Conservation (phyloP, 2,113 vertebrate genomes). For the Zosterops hypoxanthus region DNA sequence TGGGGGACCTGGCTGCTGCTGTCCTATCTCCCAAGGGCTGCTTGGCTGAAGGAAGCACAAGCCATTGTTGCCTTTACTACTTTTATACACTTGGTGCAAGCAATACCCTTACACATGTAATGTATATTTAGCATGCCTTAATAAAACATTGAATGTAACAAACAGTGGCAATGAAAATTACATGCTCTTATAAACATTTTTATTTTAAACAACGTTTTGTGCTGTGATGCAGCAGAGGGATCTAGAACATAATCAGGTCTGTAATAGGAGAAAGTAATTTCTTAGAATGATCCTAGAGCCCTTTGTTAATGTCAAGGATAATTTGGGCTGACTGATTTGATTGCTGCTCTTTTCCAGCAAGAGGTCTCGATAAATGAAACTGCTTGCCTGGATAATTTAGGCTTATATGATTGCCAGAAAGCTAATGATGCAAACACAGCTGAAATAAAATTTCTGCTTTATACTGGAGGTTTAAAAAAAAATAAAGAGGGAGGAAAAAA, state of each 20-base stretch:
- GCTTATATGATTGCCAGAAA: slow-evolving; percentile 63
- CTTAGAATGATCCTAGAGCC: slow-evolving; percentile 55
- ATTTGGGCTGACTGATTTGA: slow-evolving; percentile 71
- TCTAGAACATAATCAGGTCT: slow-evolving; percentile 36
- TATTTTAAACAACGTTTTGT: slow-evolving; percentile 6
- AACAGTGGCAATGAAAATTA: slow-evolving; percentile 50
- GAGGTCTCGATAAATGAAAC: slow-evolving; percentile 63
- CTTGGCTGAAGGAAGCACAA: background rate
- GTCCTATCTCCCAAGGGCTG: background rate
- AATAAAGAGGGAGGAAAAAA: fast-evolving
- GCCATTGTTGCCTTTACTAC: background rate
- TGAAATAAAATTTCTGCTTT: slow-evolving; percentile 62
- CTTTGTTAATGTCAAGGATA: slow-evolving; percentile 70
- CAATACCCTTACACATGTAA: background rate
- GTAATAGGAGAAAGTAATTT: slow-evolving; percentile 61
- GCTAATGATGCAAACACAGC: slow-evolving; percentile 64
- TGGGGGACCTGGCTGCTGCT: background rate
- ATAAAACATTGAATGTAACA: background rate
- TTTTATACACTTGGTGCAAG: background rate
- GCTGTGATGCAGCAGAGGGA: background rate
- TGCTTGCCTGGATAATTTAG: slow-evolving; percentile 68
- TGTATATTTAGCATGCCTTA: slow-evolving; percentile 24
- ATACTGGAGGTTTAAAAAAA: background rate
- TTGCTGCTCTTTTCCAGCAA: slow-evolving; percentile 58
- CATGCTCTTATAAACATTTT: slow-evolving; percentile 20